phyloP scores from a whole-genome alignment of 2,888 invertebrate genomes.

The Diplazon laetatorius region DNA sequence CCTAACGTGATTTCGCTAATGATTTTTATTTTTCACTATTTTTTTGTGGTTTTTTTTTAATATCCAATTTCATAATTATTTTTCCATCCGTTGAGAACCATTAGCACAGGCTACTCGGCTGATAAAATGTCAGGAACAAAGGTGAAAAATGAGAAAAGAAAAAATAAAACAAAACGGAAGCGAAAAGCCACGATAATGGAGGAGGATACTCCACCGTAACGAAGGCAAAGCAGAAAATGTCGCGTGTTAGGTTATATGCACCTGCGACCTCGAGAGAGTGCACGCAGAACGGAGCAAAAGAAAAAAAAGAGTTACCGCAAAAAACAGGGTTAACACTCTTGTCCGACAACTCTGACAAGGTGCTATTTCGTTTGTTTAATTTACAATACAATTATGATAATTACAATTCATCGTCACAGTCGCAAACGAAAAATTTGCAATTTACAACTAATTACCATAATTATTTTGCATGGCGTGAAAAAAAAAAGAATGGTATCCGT shows the following conservation, averaged over 20 bases:
- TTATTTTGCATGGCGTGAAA: background rate
- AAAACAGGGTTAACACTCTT: background rate
- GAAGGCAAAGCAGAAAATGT: conserved; percentile 16
- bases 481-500: no score
- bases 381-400: background rate
- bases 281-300: background rate
- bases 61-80: background rate
- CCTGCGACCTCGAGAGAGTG: background rate
- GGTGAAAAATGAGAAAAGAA: background rate
- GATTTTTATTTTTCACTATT: background rate
- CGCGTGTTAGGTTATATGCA: background rate
- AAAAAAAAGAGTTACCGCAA: background rate
- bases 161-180: background rate
- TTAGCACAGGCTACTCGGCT: background rate
- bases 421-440: background rate
- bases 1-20: conserved; percentile 1
- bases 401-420: background rate
- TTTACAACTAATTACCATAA: conserved; percentile 1
- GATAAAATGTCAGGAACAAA: background rate
- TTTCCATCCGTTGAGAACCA: background rate
- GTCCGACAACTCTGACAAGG: background rate
- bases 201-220: conserved; percentile 5
- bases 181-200: conserved; percentile 2
- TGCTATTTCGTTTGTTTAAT: background rate
- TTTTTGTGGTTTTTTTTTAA: conserved; percentile 1